Percentiles rank a stretch among this genome's conserved stretches.
These are phyloP conservation scores for Apotomis capreana DNA, from an alignment of 2,888 invertebrate species.

Conservation along the genomic window DNA sequence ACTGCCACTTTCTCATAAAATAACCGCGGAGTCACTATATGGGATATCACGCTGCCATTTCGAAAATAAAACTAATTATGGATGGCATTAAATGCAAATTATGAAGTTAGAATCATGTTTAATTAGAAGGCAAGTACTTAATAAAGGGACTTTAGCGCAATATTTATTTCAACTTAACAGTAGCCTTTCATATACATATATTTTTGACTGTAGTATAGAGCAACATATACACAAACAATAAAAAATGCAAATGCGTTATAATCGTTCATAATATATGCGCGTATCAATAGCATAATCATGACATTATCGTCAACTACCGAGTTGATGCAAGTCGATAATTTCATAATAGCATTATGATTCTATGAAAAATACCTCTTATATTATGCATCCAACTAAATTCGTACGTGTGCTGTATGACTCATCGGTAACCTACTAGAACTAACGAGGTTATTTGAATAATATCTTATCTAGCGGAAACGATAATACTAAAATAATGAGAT, in stretches of 20 bases:
- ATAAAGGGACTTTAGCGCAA: too few species aligned
- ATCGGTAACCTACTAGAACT: conserved; percentile 9
- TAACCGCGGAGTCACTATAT: too few species aligned
- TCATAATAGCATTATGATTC: conserved; percentile 7
- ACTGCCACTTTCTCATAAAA: too few species aligned
- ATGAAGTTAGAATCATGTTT: too few species aligned
- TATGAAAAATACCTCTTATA: conserved; percentile 18
- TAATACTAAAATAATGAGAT: conserved; percentile 32
- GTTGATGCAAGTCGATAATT: not conserved
- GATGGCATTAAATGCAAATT: too few species aligned
- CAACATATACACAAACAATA: not conserved
- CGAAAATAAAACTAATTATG: too few species aligned
- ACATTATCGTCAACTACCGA: not conserved
- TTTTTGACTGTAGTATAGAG: too few species aligned
- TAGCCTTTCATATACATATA: too few species aligned
- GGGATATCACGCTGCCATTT: too few species aligned
- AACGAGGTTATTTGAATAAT: conserved; percentile 14
- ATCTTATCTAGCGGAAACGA: conserved; percentile 32
- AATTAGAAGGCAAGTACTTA: too few species aligned
- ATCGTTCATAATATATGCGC: not conserved
- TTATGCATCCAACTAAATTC: not conserved
- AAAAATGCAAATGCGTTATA: not conserved
- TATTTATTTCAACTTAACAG: too few species aligned
- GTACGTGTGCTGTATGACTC: conserved; percentile 13
- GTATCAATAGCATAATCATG: not conserved